These are phyloP conservation scores for Lasiurus borealis DNA, from an alignment of 2,113 vertebrate genomes.

Conservation along the genomic window DNA sequence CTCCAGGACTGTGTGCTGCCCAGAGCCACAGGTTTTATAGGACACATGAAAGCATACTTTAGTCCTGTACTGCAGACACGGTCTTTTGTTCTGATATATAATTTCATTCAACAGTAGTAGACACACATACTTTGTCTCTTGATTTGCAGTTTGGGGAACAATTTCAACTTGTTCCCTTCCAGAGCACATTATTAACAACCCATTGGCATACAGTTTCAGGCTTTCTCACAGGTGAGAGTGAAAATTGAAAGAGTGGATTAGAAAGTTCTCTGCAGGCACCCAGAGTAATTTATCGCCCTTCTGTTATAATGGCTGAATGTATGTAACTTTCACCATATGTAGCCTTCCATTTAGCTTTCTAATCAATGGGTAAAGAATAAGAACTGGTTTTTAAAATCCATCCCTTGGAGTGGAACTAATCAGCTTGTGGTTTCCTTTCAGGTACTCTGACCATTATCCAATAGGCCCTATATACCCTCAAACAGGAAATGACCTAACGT, in stretches of 20 bases:
- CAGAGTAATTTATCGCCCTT: slow-evolving; percentile 65
- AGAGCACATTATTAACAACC: slow-evolving; percentile 64
- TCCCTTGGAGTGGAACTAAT: slow-evolving; percentile 77
- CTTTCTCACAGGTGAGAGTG: slow-evolving; percentile 67
- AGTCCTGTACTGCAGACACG: background rate
- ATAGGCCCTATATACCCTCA: slow-evolving; percentile 43
- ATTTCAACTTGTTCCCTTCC: slow-evolving; percentile 74
- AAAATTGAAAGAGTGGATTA: slow-evolving; percentile 74
- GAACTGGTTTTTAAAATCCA: slow-evolving; percentile 55
- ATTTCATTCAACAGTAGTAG: slow-evolving; percentile 72
- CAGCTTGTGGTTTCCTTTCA: slow-evolving; percentile 81
- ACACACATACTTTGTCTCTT: slow-evolving; percentile 45
- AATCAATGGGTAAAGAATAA: slow-evolving; percentile 76
- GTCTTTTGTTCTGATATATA: slow-evolving; percentile 37
- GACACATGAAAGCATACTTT: slow-evolving; percentile 42
- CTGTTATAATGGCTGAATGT: slow-evolving; percentile 57
- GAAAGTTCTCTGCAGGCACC: slow-evolving; percentile 63
- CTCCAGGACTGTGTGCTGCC: slow-evolving; percentile 43
- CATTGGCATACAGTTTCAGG: slow-evolving; percentile 55
- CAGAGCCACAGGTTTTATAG: background rate
- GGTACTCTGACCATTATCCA: slow-evolving; percentile 78
- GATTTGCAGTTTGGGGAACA: slow-evolving; percentile 72
- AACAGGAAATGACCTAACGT: slow-evolving; percentile 80
- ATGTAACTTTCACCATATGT: slow-evolving; percentile 68
- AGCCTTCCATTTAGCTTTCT: slow-evolving; percentile 65